phyloP scores from a whole-genome alignment of 2,888 invertebrate genomes.

The Ectemnius lituratus region DNA sequence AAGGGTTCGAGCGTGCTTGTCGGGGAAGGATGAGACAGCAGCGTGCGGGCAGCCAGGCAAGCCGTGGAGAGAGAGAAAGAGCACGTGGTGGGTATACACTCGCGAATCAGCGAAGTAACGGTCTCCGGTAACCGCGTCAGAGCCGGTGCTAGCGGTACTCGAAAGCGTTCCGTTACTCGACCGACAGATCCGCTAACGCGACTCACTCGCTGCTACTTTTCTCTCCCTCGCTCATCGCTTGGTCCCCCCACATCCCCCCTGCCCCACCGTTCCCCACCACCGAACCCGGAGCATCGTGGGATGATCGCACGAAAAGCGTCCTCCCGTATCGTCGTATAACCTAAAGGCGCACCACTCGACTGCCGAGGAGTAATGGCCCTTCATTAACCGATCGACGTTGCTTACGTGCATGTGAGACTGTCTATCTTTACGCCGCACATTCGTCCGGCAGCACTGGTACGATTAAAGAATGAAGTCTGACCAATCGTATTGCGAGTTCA shows the following conservation, averaged over 20 bases:
- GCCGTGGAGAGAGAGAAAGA: background rate
- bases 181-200: conserved; percentile 78
- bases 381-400: conserved; percentile 47
- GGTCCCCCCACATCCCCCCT: conserved; percentile 2
- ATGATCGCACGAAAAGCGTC: conserved; percentile 49
- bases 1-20: conserved; percentile 35
- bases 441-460: conserved; percentile 2
- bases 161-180: conserved; percentile 76
- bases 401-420: conserved; percentile 32
- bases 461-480: too few species aligned
- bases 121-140: conserved; percentile 76
- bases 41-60: too few species aligned
- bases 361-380: conserved; percentile 53
- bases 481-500: too few species aligned
- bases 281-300: conserved; percentile 33
- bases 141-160: conserved; percentile 76
- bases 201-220: conserved; percentile 59
- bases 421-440: conserved; percentile 13
- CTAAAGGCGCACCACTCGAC: conserved; percentile 3
- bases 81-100: conserved; percentile 67
- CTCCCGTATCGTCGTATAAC: conserved; percentile 17
- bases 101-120: conserved; percentile 70
- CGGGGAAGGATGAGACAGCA: conserved; percentile 66
- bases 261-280: conserved; percentile 20
- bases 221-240: conserved; percentile 27